Evolutionary conservation across 2,113 vertebrate species (phyloP).

Genomic region (Menura novaehollandiae): DNA sequence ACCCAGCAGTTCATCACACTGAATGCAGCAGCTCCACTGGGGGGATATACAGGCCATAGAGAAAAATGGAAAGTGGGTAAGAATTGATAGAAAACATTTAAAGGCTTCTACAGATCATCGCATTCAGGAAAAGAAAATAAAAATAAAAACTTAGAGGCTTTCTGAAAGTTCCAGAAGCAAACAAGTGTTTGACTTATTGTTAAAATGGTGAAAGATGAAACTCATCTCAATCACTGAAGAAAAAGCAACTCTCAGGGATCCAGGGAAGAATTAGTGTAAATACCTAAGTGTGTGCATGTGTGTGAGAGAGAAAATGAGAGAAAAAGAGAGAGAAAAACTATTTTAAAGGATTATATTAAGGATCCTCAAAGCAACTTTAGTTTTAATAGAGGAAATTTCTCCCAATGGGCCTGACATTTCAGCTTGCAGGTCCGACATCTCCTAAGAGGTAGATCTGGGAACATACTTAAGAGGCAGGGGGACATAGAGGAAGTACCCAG

Average conservation of each 20-base stretch:
- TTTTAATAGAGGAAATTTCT: constrained; percentile 13
- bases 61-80: not conserved
- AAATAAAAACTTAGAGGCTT: not conserved
- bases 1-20: not conserved
- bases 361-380: not conserved
- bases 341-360: not conserved
- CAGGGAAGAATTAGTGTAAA: not conserved
- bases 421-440: not conserved
- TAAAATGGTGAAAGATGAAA: not conserved
- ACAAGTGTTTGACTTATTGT: not conserved
- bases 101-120: not conserved
- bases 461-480: not conserved
- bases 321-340: not conserved
- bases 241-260: not conserved
- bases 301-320: not conserved
- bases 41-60: not conserved
- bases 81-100: not conserved
- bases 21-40: not conserved
- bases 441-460: not conserved
- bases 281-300: not conserved
- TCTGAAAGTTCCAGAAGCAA: not conserved
- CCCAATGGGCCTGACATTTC: not conserved
- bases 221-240: not conserved
- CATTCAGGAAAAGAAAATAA: not conserved
- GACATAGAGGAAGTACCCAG: not conserved